Evolutionary conservation across 2,113 vertebrate species (phyloP).

Genomic region (Meles meles): DNA sequence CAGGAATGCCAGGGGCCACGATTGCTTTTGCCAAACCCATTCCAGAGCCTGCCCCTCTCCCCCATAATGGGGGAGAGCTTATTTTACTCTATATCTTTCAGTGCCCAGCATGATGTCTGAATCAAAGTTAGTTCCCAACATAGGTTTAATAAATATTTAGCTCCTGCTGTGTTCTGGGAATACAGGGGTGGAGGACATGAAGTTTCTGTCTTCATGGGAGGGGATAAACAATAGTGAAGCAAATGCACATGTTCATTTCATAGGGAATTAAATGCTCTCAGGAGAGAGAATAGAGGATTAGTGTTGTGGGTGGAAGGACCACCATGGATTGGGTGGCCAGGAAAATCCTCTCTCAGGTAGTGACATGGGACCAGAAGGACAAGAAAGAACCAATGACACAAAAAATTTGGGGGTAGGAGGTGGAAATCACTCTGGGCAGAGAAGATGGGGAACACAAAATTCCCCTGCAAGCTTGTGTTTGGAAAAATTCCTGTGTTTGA

Average conservation of each 20-base stretch:
- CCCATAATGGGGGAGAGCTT: too few species aligned
- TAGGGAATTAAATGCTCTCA: background rate
- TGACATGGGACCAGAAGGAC: background rate
- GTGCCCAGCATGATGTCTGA: background rate
- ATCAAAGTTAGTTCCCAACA: background rate
- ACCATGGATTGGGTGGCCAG: background rate
- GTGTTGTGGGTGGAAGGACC: background rate
- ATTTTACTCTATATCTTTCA: background rate
- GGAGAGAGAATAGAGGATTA: background rate
- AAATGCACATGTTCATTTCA: background rate
- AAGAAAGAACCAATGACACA: background rate
- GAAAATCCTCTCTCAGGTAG: background rate
- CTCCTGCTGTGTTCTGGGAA: background rate
- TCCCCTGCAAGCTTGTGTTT: background rate
- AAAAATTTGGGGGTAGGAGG: fast-evolving
- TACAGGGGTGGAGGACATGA: background rate
- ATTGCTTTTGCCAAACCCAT: background rate
- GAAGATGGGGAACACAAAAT: background rate
- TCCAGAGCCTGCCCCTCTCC: background rate
- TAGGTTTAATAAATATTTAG: background rate
- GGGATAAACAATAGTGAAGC: background rate
- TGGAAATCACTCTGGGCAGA: background rate
- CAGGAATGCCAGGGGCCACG: background rate
- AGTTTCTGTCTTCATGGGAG: background rate
- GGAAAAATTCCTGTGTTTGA: background rate